Percentiles rank a stretch among this genome's conserved stretches.
Conservation (phyloP, 2,113 vertebrate genomes). For the Antennarius striatus region DNA sequence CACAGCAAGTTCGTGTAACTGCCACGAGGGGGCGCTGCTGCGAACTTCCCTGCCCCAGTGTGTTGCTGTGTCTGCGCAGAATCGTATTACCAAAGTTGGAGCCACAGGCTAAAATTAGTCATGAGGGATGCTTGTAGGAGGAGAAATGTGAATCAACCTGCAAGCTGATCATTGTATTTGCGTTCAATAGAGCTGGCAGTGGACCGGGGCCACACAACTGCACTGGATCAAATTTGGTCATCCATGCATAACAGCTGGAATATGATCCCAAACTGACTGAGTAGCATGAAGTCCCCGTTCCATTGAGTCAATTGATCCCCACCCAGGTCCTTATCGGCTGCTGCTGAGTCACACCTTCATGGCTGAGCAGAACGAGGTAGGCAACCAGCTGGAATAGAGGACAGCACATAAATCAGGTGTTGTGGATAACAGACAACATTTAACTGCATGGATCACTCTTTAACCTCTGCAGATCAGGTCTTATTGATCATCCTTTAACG, state of each 20-base stretch:
- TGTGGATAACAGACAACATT: neutral
- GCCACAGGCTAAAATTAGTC: neutral
- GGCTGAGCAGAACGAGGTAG: neutral
- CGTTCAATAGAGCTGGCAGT: neutral
- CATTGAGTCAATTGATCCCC: neutral
- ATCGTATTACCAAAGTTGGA: constrained; percentile 8
- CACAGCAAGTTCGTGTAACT: neutral
- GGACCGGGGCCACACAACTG: neutral
- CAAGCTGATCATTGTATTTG: neutral
- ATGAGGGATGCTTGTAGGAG: neutral
- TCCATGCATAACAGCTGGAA: neutral
- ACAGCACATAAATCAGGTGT: too few species aligned
- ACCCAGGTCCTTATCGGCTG: neutral
- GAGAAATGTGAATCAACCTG: neutral
- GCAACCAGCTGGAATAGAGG: neutral
- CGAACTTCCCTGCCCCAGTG: too few species aligned
- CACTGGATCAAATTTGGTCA: neutral
- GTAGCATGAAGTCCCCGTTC: neutral
- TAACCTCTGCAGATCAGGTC: too few species aligned
- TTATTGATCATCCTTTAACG: too few species aligned
- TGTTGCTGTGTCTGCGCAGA: neutral
- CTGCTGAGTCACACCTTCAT: neutral
- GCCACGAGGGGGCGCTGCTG: constrained; percentile 31
- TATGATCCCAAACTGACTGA: neutral
- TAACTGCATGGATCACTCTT: neutral